Conservation (phyloP, 30 jellyfish, hydroid and myxozoan species). For the Phacellophora camtschatica region DNA sequence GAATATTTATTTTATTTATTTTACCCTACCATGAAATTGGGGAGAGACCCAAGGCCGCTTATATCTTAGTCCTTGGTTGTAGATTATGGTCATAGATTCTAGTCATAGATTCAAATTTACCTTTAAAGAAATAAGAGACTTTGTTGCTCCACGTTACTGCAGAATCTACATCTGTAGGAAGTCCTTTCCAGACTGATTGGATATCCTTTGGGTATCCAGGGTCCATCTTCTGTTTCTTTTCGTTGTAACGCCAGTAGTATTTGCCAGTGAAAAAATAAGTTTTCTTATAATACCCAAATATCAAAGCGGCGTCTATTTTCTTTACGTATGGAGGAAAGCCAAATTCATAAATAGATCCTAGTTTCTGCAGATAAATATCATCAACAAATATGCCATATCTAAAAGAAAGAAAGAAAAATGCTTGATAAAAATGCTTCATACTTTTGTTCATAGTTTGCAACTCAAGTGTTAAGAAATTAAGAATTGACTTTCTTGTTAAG, state of each 20-base stretch:
- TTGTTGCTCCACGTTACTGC: conserved; percentile 80
- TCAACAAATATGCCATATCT: conserved; percentile 22
- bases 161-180: conserved; percentile 67
- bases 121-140: conserved; percentile 73
- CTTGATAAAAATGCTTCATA: too few species aligned
- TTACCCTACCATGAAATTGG: too few species aligned
- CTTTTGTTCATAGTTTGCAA: too few species aligned
- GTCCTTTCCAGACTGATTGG: conserved; percentile 66
- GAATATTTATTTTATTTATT: too few species aligned
- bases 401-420: not conserved
- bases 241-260: conserved; percentile 65
- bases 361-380: not conserved
- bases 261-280: conserved; percentile 78
- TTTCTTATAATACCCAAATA: conserved; percentile 51
- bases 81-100: too few species aligned
- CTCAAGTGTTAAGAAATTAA: too few species aligned
- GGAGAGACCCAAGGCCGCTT: too few species aligned
- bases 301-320: conserved; percentile 84
- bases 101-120: conserved; percentile 27
- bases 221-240: conserved; percentile 31
- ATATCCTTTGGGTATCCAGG: conserved; percentile 72
- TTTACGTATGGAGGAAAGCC: conserved; percentile 62
- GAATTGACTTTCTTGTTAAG: too few species aligned
- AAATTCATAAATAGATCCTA: conserved; percentile 40
- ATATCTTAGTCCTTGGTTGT: too few species aligned